Evolutionary conservation across 2,797 vertebrate species (phyloP), one percentile per base, ranked within the genome.

Genomic region (Syngnathus acus): DNA sequence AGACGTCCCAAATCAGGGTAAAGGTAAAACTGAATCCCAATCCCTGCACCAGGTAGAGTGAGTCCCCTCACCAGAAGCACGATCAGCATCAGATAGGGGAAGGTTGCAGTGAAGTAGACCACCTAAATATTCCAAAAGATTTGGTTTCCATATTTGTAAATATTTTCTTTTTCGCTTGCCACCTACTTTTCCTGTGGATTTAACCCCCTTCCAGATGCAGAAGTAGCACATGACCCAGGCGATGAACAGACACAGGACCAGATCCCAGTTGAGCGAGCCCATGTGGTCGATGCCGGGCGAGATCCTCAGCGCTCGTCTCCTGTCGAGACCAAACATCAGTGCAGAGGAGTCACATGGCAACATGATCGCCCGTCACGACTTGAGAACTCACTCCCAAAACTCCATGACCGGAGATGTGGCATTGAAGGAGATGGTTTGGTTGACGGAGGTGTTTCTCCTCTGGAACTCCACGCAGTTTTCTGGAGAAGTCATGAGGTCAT

Each of bases 151-250:
- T 32, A 32, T 32, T 32, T 32, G 32, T 32, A 32, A 32, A 32
- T 32, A 32, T 32, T 32, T 32, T 32, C 26, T 26, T 26, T 62
- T 62, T 45, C 11, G 9, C 21, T 23, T 16, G 14, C 61, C 50
- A 73, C 73, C 61, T 70, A 97, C 96, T 93, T 98, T 99, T 77
- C 97, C 97, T 0, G 95, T 97, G 68, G 96, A 98, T 81, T 97
- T 98, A 74, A 95, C 93, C 4, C 97, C 97, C 83, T 98, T 99
- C 95, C 97, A 98, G 80, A 98, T 98, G 90, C 96, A 98, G 85
- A 99, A 98, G 89, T 98, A 98, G 65, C 96, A 98, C 83, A 96
- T 89, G 79, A 95, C 85, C 97, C 97, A 99, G 0, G 95, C 95
- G 0, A 97, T 81, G 63, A 98, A 62, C 59, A 98, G 92, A 81